Base-by-base conservation (phyloP, 30 jellyfish, hydroid and myxozoan species). In the Chironex yamaguchii region DNA sequence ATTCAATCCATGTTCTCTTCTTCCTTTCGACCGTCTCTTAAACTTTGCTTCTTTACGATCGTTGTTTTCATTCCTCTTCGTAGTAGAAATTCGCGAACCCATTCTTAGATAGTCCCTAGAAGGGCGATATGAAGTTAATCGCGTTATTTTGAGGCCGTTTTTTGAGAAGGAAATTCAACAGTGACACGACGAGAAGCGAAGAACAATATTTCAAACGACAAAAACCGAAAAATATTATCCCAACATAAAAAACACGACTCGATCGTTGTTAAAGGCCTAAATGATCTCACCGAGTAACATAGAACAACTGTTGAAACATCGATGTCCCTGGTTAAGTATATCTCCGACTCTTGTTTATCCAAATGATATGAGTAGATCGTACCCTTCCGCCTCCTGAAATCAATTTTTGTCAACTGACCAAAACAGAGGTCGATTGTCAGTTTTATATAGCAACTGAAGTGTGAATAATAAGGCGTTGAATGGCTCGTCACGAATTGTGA, bases 11-110 rank as follows among this genome's bases (percentile, higher is more conserved):
- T 76, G 67, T 34, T 85, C 97, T 22, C 95, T 89, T 86, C 71
- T 83, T 13, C 99, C 96, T 36, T 76, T 76, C 36, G 69, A 86
- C 50, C 91, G 71, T 63, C 99, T 74, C 29, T 91, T 90, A 51
- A 89, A 68, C 71, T 94, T 94, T 26, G 90, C 92, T 66, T 94
- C 99, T 89, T 94, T 94, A 12, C 99, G 90, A 80, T 94, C 96
- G 58, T 92, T 92, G 52, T 86, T 86, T 29, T 93, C 90, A 20
- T 85, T 93, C 82, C 99, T 76, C 84, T 94, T 94, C 21, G 93
- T 76, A 22, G 99, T 86, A 48, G 97, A 89, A 68, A 94, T 94
- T 23, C 99, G 92, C 52, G 99, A 94, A 91, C 99, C 99, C 99
- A 94, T 94, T 72, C 99, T 94, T 68, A 94, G 85, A 67, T 94